A percentile compares a stretch with the other conserved stretches of the same genome.
These are phyloP conservation scores for Trichogramma pretiosum DNA, from an alignment of 1,140 invertebrate species.

Conservation along the genomic window DNA sequence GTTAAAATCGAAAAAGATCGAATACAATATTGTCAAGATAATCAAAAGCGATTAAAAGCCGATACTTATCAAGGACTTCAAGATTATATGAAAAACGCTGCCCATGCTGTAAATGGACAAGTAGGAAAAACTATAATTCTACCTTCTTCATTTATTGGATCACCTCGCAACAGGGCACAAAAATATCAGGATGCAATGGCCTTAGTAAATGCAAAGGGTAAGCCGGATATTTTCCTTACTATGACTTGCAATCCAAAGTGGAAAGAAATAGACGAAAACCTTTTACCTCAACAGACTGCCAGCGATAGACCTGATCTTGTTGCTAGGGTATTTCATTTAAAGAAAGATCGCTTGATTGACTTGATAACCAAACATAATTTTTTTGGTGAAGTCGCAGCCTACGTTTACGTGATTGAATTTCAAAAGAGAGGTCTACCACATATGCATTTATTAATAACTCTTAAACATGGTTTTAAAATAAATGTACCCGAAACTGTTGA, in stretches of 20 bases:
- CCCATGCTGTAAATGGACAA: slow-evolving; percentile 14
- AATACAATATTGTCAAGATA: slow-evolving; percentile 8
- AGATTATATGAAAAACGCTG: slow-evolving; percentile 13
- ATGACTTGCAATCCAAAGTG: slow-evolving; percentile 44
- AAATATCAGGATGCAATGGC: slow-evolving; percentile 40
- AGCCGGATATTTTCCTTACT: slow-evolving; percentile 17
- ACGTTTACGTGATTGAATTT: slow-evolving; percentile 41
- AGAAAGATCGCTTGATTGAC: slow-evolving; percentile 11
- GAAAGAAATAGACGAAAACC: slow-evolving; percentile 26
- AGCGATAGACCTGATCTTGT: slow-evolving; percentile 26
- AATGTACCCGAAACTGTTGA: too few species aligned
- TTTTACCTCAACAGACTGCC: slow-evolving; percentile 26
- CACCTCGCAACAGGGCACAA: slow-evolving; percentile 38
- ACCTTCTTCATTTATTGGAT: slow-evolving; percentile 33
- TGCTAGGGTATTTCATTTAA: slow-evolving; percentile 22
- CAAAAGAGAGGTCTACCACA: slow-evolving; percentile 47
- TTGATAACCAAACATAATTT: slow-evolving; percentile 8
- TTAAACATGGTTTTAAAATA: too few species aligned
- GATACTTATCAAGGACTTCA: slow-evolving; percentile 13
- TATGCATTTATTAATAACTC: slow-evolving; percentile 25
- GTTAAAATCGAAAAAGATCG: slow-evolving; percentile 14
- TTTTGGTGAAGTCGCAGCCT: slow-evolving; percentile 30
- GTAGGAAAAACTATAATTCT: slow-evolving; percentile 27
- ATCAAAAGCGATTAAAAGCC: slow-evolving; percentile 13
- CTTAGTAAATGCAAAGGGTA: slow-evolving; percentile 9